Percentiles rank a stretch among this genome's conserved stretches.
Conservation (phyloP, 2,797 vertebrate species). For the Sphenodon punctatus region DNA sequence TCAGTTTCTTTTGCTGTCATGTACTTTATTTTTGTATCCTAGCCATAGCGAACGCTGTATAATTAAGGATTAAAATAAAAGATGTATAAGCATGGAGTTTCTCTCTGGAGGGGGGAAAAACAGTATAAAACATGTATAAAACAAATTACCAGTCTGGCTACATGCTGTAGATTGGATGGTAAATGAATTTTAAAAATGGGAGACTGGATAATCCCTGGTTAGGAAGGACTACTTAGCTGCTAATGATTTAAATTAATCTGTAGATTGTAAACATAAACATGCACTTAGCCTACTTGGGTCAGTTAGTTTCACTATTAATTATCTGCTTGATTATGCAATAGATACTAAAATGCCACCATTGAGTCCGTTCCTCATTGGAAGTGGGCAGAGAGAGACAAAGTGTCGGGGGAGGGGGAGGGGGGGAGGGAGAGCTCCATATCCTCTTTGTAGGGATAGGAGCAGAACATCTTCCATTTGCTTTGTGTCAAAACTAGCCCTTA, state of each 20-base stretch:
- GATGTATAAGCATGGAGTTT: not conserved
- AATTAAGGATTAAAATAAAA: not conserved
- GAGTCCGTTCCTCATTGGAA: not conserved
- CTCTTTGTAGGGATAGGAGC: too few species aligned
- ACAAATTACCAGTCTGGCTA: not conserved
- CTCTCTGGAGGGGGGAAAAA: not conserved
- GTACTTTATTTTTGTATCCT: not conserved
- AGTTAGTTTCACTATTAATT: not conserved
- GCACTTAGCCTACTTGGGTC: not conserved
- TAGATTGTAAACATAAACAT: not conserved
- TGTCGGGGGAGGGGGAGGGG: too few species aligned
- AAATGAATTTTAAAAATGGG: not conserved
- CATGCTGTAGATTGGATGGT: not conserved
- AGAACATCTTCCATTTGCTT: too few species aligned
- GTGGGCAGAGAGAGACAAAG: not conserved
- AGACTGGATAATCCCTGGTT: accelerated
- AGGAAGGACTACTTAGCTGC: accelerated
- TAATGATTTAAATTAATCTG: not conserved
- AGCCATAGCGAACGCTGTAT: not conserved
- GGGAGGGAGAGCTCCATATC: too few species aligned
- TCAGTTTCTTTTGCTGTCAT: not conserved
- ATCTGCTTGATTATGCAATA: not conserved
- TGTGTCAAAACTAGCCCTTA: too few species aligned
- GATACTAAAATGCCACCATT: accelerated
- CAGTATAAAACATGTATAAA: not conserved